A percentile compares a stretch with the other conserved stretches of the same genome.
Conservation (phyloP, 2,113 vertebrate species). For the Scytalopus superciliaris region DNA sequence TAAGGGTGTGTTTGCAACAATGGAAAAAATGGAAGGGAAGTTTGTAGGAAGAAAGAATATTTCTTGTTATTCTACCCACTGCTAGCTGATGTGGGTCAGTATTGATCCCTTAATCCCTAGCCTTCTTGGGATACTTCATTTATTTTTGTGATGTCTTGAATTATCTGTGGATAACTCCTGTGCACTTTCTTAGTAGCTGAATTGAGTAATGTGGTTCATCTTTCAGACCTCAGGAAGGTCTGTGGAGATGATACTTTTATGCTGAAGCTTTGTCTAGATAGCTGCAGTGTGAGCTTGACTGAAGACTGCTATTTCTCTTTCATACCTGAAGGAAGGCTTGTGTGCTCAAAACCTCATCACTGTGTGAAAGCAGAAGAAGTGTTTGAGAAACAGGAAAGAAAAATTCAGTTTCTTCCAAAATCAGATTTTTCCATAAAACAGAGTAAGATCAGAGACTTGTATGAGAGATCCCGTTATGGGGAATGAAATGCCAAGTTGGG, state of each 20-base stretch:
- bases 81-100: neutral
- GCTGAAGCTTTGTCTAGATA: neutral
- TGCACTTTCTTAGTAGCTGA: neutral
- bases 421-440: neutral
- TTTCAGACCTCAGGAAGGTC: neutral
- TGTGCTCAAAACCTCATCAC: neutral
- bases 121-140: neutral
- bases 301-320: neutral
- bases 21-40: neutral
- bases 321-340: neutral
- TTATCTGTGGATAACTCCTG: neutral
- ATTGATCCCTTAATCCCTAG: neutral
- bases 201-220: neutral
- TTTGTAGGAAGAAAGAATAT: neutral
- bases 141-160: neutral
- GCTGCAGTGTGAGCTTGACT: neutral
- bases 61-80: neutral
- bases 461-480: neutral
- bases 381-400: neutral
- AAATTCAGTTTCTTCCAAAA: neutral
- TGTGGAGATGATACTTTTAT: neutral
- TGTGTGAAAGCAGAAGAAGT: neutral
- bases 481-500: neutral
- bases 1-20: neutral
- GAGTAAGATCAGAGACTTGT: neutral